Conservation (phyloP, 2,113 vertebrate genomes). For the Chaenocephalus aceratus region DNA sequence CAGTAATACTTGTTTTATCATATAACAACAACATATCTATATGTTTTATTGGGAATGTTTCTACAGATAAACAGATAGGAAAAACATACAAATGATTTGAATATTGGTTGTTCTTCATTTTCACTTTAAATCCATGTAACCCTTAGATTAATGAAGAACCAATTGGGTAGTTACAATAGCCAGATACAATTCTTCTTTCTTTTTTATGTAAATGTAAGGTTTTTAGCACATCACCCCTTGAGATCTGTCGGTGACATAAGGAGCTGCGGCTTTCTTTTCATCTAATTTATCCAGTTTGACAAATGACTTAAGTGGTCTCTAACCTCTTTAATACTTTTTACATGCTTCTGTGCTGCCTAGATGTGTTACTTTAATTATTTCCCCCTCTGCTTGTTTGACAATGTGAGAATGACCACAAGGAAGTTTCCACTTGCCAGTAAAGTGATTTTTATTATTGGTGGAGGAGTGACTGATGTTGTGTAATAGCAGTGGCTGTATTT, state of each 20-base stretch:
- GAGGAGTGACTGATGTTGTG: conserved; percentile 75
- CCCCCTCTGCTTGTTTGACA: conserved; percentile 68
- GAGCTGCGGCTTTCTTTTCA: conserved; percentile 67
- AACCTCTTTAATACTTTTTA: conserved; percentile 60
- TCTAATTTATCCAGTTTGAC: conserved; percentile 60
- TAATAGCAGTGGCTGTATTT: conserved; percentile 57
- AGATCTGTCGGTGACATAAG: conserved; percentile 37
- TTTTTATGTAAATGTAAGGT: neutral
- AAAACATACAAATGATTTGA: too few species aligned
- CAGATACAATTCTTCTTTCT: conserved; percentile 32
- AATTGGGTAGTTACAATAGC: conserved; percentile 27
- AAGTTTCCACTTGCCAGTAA: conserved; percentile 81
- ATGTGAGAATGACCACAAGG: conserved; percentile 77
- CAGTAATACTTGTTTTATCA: neutral
- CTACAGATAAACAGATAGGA: neutral
- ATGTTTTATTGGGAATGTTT: neutral
- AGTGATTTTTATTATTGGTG: conserved; percentile 68
- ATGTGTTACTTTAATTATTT: conserved; percentile 77
- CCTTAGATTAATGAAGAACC: conserved; percentile 2
- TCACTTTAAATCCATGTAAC: too few species aligned
- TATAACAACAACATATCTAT: neutral
- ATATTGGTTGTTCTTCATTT: too few species aligned
- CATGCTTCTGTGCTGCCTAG: conserved; percentile 55
- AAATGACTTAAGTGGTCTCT: conserved; percentile 70
- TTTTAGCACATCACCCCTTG: neutral